Evolutionary conservation across 1,140 invertebrate genomes (phyloP), one percentile per base, ranked within the genome.

Genomic region (Goniozus legneri): DNA sequence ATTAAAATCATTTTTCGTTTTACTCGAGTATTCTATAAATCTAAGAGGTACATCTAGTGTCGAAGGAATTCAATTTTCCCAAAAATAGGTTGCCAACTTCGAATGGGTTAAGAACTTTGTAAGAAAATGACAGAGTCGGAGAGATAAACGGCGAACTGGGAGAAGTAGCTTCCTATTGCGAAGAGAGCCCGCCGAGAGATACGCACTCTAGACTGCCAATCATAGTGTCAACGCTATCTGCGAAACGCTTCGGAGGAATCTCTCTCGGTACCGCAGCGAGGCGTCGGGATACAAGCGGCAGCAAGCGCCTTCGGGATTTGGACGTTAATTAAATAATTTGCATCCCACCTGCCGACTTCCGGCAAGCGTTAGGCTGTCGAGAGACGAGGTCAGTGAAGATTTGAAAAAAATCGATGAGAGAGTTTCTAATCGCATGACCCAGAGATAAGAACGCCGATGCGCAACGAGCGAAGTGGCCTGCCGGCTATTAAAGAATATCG

Each of bases 301-400:
- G 37, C n/a, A 32, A 14, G 14, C 13, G 50, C 58, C 42, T 27
- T 44, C 43, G 51, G 52, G 50, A 37, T 56, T 51, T 47, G 51
- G 54, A 67, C 61, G 58, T 69, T 71, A 69, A 71, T 68, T 68
- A 65, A 71, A 71, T 68, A 69, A 71, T 71, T 71, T 69, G 60
- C 68, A 69, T 69, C 57, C 49, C 62, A 60, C 57, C 59, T 61
- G 55, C 54, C 50, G 43, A 45, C 53, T 64, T 58, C 61, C 60
- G 63, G 56, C 50, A 62, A 38, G 22, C 47, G 48, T 50, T 53
- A 46, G 44, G 43, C 41, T 48, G 45, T 35, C 44, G 49, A 41
- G 15, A 50, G 19, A 24, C 19, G 42, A 49, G 55, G 44, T 53
- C 50, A 52, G 33, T 15, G 13, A 19, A 31, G 19, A 24, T 8